A percentile compares a stretch with the other conserved stretches of the same genome.
Conservation (phyloP, 2,797 vertebrate genomes). For the Onychomys arenicola region DNA sequence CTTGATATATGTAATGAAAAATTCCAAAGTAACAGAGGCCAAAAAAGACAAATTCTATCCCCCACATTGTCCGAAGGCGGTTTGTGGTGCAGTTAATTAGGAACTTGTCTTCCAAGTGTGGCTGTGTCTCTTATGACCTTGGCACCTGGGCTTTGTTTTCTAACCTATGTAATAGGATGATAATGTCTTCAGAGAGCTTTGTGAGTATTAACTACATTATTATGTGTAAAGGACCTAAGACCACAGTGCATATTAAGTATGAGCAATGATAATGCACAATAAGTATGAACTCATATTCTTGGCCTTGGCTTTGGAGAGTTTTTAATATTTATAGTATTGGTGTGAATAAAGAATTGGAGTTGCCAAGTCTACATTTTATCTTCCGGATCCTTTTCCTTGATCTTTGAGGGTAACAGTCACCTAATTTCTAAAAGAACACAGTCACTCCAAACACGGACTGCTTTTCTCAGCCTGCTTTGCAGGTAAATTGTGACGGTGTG, state of each 20-base stretch:
- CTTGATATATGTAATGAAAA: slow-evolving; percentile 41
- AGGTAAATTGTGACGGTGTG: not conserved
- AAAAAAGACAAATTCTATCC: not conserved
- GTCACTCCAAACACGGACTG: not conserved
- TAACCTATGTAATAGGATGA: not conserved
- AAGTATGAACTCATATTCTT: not conserved
- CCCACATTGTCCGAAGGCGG: not conserved
- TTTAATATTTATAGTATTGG: slow-evolving; percentile 14
- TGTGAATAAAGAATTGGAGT: not conserved
- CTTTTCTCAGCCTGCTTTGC: not conserved
- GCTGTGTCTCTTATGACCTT: not conserved
- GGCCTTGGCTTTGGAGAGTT: not conserved
- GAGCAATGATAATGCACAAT: not conserved
- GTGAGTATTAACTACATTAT: not conserved
- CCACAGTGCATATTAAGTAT: not conserved
- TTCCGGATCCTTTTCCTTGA: not conserved
- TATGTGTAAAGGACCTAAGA: not conserved
- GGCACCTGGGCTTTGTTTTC: not conserved
- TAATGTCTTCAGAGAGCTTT: not conserved
- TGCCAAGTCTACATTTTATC: not conserved
- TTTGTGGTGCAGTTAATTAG: not conserved
- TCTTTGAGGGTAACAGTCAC: not conserved
- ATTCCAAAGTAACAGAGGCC: not conserved
- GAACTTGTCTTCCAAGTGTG: not conserved
- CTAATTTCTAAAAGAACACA: slow-evolving; percentile 6